Percentiles rank a stretch among this genome's conserved stretches.
Evolutionary conservation across 2,113 vertebrate species (phyloP).

Genomic region (Ctenomys sociabilis): DNA sequence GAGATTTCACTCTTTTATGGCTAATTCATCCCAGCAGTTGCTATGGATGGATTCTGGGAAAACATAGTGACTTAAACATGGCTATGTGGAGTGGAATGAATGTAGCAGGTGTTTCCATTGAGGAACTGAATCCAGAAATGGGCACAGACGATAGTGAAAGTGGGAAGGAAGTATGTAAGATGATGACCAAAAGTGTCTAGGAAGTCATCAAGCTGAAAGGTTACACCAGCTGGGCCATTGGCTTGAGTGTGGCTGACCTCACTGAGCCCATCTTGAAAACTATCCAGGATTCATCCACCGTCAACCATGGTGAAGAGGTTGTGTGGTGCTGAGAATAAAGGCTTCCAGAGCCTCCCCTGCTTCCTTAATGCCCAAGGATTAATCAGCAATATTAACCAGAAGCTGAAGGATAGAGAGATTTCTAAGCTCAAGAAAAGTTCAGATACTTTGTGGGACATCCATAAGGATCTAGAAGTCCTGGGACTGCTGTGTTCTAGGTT

Average conservation of each 20-base stretch:
- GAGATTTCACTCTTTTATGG: constrained; percentile 95
- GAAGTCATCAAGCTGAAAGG: constrained; percentile 97
- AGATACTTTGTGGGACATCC: constrained; percentile 94
- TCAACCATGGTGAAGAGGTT: constrained; percentile 97
- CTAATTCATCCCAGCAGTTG: constrained; percentile 94
- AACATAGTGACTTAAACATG: constrained; percentile 97
- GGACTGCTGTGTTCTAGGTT: constrained; percentile 74
- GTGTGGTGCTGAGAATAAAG: constrained; percentile 94
- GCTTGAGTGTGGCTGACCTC: constrained; percentile 92
- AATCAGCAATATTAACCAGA: constrained; percentile 94
- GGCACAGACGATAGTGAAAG: constrained; percentile 93
- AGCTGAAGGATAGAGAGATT: constrained; percentile 92
- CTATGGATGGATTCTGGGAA: constrained; percentile 96
- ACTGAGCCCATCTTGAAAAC: constrained; percentile 94
- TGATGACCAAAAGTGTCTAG: constrained; percentile 97
- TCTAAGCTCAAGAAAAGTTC: constrained; percentile 93
- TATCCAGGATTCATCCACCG: constrained; percentile 93
- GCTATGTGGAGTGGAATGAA: constrained; percentile 97
- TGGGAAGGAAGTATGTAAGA: constrained; percentile 95
- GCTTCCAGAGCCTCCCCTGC: constrained; percentile 96
- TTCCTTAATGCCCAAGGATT: constrained; percentile 91
- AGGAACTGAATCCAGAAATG: constrained; percentile 94
- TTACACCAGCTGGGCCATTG: constrained; percentile 99
- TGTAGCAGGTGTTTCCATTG: constrained; percentile 94
- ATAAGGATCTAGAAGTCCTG: constrained; percentile 96